Evolutionary conservation across 2,888 invertebrate species (phyloP).

Genomic region (Harpagoxenus sublaevis): DNA sequence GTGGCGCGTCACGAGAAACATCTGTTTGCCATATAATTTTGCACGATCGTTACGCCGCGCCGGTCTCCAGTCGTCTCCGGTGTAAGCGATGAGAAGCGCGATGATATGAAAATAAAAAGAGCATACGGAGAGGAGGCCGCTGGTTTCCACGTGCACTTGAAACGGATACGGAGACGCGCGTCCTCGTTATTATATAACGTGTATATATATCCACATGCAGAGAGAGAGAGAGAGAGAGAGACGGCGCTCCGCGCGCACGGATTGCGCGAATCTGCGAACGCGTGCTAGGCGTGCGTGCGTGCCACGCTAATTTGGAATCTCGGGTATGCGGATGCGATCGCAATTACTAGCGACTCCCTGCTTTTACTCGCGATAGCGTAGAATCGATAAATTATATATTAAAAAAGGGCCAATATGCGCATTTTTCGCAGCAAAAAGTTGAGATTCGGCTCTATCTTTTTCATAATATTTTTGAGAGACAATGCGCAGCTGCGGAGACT

Average conservation of each 20-base stretch:
- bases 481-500: neutral
- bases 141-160: slow-evolving; percentile 44
- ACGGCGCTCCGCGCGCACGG: neutral
- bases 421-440: neutral
- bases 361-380: slow-evolving; percentile 12
- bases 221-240: too few species aligned
- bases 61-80: neutral
- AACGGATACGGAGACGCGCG: slow-evolving; percentile 27
- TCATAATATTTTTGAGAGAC: neutral
- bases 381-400: slow-evolving; percentile 12
- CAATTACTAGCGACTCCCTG: slow-evolving; percentile 56
- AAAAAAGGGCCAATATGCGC: neutral
- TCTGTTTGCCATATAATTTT: slow-evolving; percentile 49
- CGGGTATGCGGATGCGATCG: slow-evolving; percentile 69
- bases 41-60: slow-evolving; percentile 25
- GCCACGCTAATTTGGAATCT: slow-evolving; percentile 69
- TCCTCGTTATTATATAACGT: slow-evolving; percentile 50
- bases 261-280: slow-evolving; percentile 57
- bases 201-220: neutral
- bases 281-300: slow-evolving; percentile 61
- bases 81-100: slow-evolving; percentile 28
- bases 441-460: neutral
- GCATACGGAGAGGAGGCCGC: neutral
- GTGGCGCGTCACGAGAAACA: slow-evolving; percentile 31
- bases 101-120: slow-evolving; percentile 36